Evolutionary conservation across 1,140 invertebrate genomes (phyloP).

Genomic region (Diabrotica undecimpunctata): DNA sequence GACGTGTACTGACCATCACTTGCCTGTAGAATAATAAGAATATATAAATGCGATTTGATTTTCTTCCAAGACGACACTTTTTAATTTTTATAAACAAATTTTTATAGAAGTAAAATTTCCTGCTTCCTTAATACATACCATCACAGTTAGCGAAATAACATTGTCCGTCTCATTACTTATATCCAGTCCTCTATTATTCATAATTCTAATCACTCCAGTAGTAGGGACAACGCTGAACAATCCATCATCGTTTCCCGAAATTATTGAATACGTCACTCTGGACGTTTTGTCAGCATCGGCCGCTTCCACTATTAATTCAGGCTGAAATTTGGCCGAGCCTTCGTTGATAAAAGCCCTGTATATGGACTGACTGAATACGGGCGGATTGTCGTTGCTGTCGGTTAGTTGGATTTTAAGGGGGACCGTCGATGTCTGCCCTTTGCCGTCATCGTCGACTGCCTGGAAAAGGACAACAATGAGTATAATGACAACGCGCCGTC

Average conservation of each 20-base stretch:
- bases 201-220: slow-evolving; percentile 66
- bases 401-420: slow-evolving; percentile 73
- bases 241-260: slow-evolving; percentile 59
- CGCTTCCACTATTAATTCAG: slow-evolving; percentile 66
- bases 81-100: too few relatives aligned
- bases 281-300: slow-evolving; percentile 78
- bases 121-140: slow-evolving; percentile 47
- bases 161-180: slow-evolving; percentile 60
- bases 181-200: slow-evolving; percentile 58
- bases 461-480: slow-evolving; percentile 40
- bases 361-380: slow-evolving; percentile 66
- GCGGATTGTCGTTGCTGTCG: slow-evolving; percentile 86
- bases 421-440: slow-evolving; percentile 70
- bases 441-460: slow-evolving; percentile 81
- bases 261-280: slow-evolving; percentile 70
- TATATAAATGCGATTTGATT: slow-evolving; percentile 3
- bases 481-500: background rate
- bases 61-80: too few relatives aligned
- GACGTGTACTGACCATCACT: slow-evolving; percentile 71
- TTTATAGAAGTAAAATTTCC: too few relatives aligned
- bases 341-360: slow-evolving; percentile 82
- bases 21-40: slow-evolving; percentile 53
- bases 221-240: slow-evolving; percentile 67
- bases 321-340: slow-evolving; percentile 77
- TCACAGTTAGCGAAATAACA: slow-evolving; percentile 52